These are phyloP conservation scores for Pteropus rufus DNA, from an alignment of 2,797 vertebrate species.

Conservation along the genomic window DNA sequence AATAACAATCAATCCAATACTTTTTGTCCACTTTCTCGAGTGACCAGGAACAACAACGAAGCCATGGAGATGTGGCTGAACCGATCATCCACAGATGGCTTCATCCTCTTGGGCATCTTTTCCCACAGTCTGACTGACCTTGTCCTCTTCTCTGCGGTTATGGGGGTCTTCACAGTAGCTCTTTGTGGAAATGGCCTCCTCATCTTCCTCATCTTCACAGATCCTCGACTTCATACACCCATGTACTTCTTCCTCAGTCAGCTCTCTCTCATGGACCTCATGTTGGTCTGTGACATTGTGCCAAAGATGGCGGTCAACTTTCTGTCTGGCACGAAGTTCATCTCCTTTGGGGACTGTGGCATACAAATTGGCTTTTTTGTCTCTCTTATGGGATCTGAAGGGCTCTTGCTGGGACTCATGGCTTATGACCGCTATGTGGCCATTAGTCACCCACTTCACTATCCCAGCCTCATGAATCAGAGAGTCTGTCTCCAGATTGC, in stretches of 20 bases:
- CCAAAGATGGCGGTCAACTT: conserved; percentile 69
- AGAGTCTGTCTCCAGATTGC: conserved; percentile 52
- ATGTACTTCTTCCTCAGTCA: conserved; percentile 74
- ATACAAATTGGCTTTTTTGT: conserved; percentile 61
- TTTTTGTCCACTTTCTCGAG: background rate
- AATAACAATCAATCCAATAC: background rate
- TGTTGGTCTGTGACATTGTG: conserved; percentile 57
- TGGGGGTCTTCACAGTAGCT: conserved; percentile 29
- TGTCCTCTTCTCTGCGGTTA: conserved; percentile 28
- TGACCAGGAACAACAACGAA: background rate
- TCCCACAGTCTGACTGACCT: conserved; percentile 2
- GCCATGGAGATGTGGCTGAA: conserved; percentile 8
- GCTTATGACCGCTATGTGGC: conserved; percentile 68
- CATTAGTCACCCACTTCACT: conserved; percentile 62
- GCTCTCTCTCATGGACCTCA: conserved; percentile 72
- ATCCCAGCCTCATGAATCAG: conserved; percentile 62
- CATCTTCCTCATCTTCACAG: conserved; percentile 36
- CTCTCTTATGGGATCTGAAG: conserved; percentile 55
- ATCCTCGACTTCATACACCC: conserved; percentile 55
- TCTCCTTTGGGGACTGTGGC: conserved; percentile 62
- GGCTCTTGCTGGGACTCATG: conserved; percentile 71
- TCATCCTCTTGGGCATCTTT: conserved; percentile 67
- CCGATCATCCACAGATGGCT: conserved; percentile 21
- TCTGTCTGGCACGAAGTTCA: conserved; percentile 46
- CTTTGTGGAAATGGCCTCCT: conserved; percentile 62